These are phyloP conservation scores for Hydrozoanthus tunicans DNA, from an alignment of 64 coral and sea anemone genomes.

Conservation along the genomic window DNA sequence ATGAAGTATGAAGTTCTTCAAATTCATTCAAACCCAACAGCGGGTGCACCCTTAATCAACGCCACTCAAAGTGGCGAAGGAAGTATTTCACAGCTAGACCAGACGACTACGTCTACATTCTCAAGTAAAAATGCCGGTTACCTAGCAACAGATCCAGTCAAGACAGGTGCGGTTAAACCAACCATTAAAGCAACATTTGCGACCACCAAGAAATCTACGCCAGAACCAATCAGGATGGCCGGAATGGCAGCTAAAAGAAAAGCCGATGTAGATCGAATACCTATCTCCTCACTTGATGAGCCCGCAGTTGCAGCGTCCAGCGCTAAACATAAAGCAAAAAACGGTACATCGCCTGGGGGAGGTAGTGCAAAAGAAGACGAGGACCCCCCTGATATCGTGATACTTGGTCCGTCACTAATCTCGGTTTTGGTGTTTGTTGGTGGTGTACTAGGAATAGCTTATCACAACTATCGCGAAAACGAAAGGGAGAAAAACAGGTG, in stretches of 20 bases:
- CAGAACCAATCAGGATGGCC: background rate
- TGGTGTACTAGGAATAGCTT: conserved; percentile 50
- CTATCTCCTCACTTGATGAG: conserved; percentile 1
- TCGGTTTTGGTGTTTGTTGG: conserved; percentile 44
- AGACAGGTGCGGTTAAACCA: background rate
- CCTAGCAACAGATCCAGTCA: background rate
- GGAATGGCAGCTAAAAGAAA: conserved; percentile 30
- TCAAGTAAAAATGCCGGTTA: background rate
- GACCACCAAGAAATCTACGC: background rate
- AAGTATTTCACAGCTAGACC: background rate
- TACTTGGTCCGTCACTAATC: conserved; percentile 45
- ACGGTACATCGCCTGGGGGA: background rate
- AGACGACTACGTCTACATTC: background rate
- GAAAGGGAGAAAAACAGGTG: conserved; percentile 36
- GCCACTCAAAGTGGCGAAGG: background rate
- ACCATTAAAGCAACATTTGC: background rate
- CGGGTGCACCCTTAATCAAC: background rate
- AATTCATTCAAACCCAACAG: conserved; percentile 6
- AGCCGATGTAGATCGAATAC: background rate
- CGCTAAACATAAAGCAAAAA: background rate
- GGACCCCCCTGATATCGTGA: conserved; percentile 39
- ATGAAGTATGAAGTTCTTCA: conserved; percentile 44
- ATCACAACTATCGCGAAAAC: conserved; percentile 48
- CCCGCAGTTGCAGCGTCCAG: background rate
- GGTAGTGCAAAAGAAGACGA: background rate